phyloP scores from a whole-genome alignment of 2,888 invertebrate genomes.

The Beris chalybata region DNA sequence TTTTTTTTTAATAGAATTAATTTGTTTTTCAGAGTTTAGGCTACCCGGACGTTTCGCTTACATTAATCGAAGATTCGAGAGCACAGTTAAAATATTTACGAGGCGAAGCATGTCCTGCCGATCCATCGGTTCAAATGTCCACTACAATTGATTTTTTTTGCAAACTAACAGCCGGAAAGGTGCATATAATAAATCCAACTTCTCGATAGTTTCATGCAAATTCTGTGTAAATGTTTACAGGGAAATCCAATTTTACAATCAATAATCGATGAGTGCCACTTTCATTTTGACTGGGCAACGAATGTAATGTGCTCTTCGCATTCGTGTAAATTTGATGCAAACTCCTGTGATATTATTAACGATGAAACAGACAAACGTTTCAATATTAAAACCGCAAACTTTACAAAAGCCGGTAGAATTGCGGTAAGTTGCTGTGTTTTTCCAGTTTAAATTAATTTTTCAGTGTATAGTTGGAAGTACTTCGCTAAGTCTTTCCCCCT shows the following conservation, averaged over 20 bases:
- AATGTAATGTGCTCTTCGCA: constrained; percentile 54
- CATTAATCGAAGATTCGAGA: constrained; percentile 46
- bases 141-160: constrained; percentile 51
- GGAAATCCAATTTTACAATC: constrained; percentile 52
- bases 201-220: neutral
- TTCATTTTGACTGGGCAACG: constrained; percentile 54
- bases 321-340: constrained; percentile 48
- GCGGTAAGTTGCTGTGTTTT: constrained; percentile 44
- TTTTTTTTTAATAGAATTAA: neutral
- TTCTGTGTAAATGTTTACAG: constrained; percentile 40
- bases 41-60: constrained; percentile 48
- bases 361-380: constrained; percentile 48
- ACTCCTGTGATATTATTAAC: constrained; percentile 53
- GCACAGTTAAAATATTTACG: constrained; percentile 49
- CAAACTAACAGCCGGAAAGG: constrained; percentile 50
- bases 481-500: neutral
- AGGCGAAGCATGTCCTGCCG: constrained; percentile 50
- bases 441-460: constrained; percentile 7
- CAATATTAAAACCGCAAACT: constrained; percentile 49
- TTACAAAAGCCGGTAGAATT: constrained; percentile 49
- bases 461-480: neutral
- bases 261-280: constrained; percentile 51
- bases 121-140: constrained; percentile 47
- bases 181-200: constrained; percentile 42
- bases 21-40: constrained; percentile 51